phyloP scores from a whole-genome alignment of 2,888 invertebrate genomes.

The Entomobrya multifasciata region DNA sequence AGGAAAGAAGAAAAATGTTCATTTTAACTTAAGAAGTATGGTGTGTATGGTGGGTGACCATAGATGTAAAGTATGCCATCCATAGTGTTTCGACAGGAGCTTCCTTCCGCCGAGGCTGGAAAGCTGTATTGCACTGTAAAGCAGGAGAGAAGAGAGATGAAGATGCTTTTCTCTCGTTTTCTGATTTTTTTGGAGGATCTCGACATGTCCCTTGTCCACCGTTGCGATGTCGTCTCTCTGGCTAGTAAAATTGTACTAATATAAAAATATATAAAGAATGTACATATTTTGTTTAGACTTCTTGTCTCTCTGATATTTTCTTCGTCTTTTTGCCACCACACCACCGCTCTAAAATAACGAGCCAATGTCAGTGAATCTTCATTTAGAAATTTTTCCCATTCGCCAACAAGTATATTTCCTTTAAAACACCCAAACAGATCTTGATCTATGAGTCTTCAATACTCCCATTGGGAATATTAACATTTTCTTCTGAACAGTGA shows the following conservation, averaged over 20 bases:
- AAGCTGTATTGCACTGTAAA: background rate
- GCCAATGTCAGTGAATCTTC: constrained; percentile 79
- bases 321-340: too few relatives aligned
- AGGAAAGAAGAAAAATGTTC: constrained; percentile 6
- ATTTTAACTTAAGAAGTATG: background rate
- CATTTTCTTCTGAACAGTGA: constrained; percentile 76
- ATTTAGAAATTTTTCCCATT: constrained; percentile 72
- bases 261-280: background rate
- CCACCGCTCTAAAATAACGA: constrained; percentile 49
- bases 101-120: constrained; percentile 19
- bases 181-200: background rate
- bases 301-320: too few relatives aligned
- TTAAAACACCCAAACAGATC: constrained; percentile 68
- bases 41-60: background rate
- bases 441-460: constrained; percentile 79
- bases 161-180: constrained; percentile 4
- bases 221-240: background rate
- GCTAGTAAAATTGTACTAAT: constrained; percentile 36
- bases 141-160: constrained; percentile 30
- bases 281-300: background rate
- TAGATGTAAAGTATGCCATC: background rate
- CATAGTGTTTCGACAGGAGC: constrained; percentile 37
- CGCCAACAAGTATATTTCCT: constrained; percentile 60
- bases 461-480: constrained; percentile 78
- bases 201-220: constrained; percentile 35